These are phyloP conservation scores for Masticophis lateralis DNA, from an alignment of 2,797 vertebrate species.

Conservation along the genomic window DNA sequence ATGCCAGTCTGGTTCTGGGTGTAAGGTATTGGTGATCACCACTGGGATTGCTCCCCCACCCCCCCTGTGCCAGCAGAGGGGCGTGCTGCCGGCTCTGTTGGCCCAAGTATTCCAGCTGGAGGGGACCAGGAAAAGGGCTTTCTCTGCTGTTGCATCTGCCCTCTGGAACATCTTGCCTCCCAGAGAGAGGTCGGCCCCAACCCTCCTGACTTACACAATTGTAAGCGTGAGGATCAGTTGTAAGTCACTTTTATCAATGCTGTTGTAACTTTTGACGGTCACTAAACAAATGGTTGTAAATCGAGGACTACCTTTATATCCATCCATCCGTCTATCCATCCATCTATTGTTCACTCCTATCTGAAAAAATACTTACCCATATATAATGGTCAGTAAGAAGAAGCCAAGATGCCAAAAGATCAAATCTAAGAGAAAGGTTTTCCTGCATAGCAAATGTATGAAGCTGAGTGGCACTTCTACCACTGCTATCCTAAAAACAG, in stretches of 20 bases:
- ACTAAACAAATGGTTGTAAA: background rate
- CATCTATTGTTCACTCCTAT: background rate
- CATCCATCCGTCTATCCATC: background rate
- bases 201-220: background rate
- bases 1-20: no score
- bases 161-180: no score
- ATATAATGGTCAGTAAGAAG: conserved; percentile 89
- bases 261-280: background rate
- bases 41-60: no score
- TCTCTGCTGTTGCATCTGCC: no score
- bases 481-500: conserved; percentile 80
- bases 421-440: conserved; percentile 79
- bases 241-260: background rate
- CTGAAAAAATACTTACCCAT: conserved; percentile 73
- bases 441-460: conserved; percentile 88
- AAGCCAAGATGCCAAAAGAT: conserved; percentile 85
- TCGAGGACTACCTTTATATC: background rate
- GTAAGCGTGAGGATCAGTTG: background rate
- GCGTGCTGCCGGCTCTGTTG: no score
- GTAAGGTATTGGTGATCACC: no score
- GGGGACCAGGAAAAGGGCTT: no score
- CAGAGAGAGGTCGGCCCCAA: no score
- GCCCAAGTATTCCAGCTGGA: no score
- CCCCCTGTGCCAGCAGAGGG: no score
- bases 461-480: conserved; percentile 72